Evolutionary conservation across 64 coral and sea anemone genomes (phyloP).

Genomic region (Pocillopora damicornis): DNA sequence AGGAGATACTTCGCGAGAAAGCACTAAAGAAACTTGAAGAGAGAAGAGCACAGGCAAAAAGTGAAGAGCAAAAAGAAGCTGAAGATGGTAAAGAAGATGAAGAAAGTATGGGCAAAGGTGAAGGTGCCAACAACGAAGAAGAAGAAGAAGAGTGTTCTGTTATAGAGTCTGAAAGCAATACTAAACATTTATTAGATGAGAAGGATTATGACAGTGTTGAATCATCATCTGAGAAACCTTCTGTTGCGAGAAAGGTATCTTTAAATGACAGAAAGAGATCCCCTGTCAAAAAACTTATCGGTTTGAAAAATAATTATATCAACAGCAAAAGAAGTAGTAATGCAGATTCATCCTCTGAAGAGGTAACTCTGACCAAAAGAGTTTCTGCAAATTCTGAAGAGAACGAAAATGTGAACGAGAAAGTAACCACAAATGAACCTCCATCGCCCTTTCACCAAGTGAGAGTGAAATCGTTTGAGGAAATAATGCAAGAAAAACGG

Average conservation of each 20-base stretch:
- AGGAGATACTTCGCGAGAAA: constrained; percentile 85
- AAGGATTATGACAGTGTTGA: not conserved
- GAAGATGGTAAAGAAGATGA: not conserved
- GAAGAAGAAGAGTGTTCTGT: not conserved
- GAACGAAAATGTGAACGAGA: not conserved
- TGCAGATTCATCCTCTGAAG: not conserved
- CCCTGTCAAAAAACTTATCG: not conserved
- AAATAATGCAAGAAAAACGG: constrained; percentile 83
- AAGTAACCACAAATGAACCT: constrained; percentile 21
- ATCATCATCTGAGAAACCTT: constrained; percentile 12
- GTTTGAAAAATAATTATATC: not conserved
- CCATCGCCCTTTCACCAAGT: constrained; percentile 32
- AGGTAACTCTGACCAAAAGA: not conserved
- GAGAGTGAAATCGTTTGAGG: constrained; percentile 80
- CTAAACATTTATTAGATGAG: not conserved
- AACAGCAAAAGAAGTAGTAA: not conserved
- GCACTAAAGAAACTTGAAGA: constrained; percentile 81
- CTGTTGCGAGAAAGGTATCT: not conserved
- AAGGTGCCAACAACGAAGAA: not conserved
- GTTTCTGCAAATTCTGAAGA: not conserved
- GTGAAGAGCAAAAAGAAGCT: constrained; percentile 9
- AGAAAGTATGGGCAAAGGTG: not conserved
- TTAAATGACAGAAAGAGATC: not conserved
- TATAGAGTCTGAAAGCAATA: not conserved
- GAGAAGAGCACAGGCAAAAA: constrained; percentile 41